Evolutionary conservation across 2,888 invertebrate genomes (phyloP), one percentile per base, ranked within the genome.

Genomic region (Zhuqinia jingwanae): DNA sequence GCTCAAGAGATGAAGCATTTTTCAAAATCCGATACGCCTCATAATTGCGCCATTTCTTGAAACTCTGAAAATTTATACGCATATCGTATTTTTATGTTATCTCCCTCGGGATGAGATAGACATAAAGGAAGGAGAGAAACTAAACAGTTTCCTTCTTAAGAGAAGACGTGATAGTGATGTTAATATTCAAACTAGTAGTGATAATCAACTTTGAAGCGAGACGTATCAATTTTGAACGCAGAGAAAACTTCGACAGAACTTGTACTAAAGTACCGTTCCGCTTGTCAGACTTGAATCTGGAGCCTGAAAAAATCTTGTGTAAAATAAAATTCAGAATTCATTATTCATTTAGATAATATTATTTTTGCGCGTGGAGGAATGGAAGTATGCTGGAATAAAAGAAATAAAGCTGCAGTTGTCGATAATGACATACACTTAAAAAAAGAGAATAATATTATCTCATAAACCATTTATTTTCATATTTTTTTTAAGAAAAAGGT

Each of bases 1-100:
- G 30, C 63, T 27, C 27, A 20, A 6, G 6, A 56, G 30, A 30
- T n/a, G 17, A 11, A 73, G 50, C 80, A 79, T 60, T 77, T 77
- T 60, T 45, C 25, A 45, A 8, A 60, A 45, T 42, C 25, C 47
- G 70, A 70, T 76, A 76, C 76, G 56, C 65, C 36, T 47, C 30
- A 80, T 56, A 53, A 70, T 56, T 75, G 27, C 70, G 25, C 27
- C 73, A 82, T 47, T 82, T 47, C 60, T n/a, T n/a, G n/a, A 60
- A 82, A 82, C 22, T 36, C 36, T 42, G 81, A n/a, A n/a, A 75
- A 60, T 78, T 73, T 82, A 75, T 82, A 25, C 42, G 75, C 75
- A 20, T 56, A 75, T 56, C 56, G 27, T 53, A 30, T 75, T 53
- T 73, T 75, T 75, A 36, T 75, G 30, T 15, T 53, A 25, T 47